Percentiles rank a stretch among this genome's conserved stretches.
Conservation (phyloP, 1,140 invertebrate genomes). For the Bombus pyrosoma region DNA sequence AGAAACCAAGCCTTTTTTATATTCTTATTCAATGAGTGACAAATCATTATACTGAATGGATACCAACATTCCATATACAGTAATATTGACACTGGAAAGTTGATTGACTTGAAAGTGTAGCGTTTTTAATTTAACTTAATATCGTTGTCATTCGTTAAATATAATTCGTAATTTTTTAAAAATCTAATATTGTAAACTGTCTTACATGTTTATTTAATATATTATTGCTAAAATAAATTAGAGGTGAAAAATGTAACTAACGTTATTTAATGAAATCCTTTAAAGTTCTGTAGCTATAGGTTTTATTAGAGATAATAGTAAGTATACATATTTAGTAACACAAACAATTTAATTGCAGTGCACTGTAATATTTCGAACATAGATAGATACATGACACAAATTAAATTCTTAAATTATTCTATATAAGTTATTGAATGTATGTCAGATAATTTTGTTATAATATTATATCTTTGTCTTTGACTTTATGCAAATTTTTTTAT, state of each 20-base stretch:
- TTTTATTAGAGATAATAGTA: conserved; percentile 37
- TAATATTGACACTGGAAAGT: conserved; percentile 2
- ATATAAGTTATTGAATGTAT: not conserved
- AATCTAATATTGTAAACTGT: conserved; percentile 33
- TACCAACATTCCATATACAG: conserved; percentile 34
- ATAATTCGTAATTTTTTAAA: conserved; percentile 20
- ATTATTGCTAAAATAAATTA: conserved; percentile 41
- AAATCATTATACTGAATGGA: not conserved
- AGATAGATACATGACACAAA: not conserved
- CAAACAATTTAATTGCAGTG: conserved; percentile 1
- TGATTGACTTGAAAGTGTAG: conserved; percentile 18
- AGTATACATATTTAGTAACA: conserved; percentile 5
- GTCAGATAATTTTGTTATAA: not conserved
- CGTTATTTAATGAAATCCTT: not conserved
- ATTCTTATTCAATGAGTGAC: not conserved
- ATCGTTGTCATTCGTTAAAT: not conserved
- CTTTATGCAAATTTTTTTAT: not conserved
- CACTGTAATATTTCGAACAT: conserved; percentile 5
- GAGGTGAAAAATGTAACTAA: not conserved
- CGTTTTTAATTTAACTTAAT: conserved; percentile 1
- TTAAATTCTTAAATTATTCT: conserved; percentile 12
- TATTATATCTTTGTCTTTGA: not conserved
- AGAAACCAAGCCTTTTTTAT: not conserved
- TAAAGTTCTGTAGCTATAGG: not conserved
- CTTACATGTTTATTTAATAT: conserved; percentile 34